Evolutionary conservation across 1,140 invertebrate species (phyloP).

Genomic region (Antheraea pernyi): DNA sequence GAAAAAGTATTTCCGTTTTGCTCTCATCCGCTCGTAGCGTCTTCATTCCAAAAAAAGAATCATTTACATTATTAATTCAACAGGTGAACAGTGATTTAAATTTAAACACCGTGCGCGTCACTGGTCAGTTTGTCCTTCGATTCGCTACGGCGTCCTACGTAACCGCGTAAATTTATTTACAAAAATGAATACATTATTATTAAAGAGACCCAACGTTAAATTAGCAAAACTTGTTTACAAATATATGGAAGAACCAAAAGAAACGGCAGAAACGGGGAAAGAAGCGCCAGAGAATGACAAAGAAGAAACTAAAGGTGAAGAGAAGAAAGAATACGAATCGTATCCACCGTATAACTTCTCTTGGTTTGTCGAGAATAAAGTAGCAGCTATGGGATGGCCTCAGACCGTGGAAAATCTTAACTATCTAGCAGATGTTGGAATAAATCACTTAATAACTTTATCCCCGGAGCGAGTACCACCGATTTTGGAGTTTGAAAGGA

Average conservation of each 20-base stretch:
- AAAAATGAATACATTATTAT: conserved; percentile 47
- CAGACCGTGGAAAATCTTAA: conserved; percentile 79
- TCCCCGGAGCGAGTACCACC: conserved; percentile 83
- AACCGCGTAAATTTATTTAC: conserved; percentile 3
- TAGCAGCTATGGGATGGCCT: conserved; percentile 80
- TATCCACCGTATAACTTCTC: conserved; percentile 71
- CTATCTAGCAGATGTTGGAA: conserved; percentile 80
- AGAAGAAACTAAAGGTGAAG: conserved; percentile 20
- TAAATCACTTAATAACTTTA: conserved; percentile 80
- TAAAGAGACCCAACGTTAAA: conserved; percentile 59
- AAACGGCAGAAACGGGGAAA: not conserved
- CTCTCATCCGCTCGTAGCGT: no score
- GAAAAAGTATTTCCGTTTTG: no score
- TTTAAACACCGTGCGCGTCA: not conserved
- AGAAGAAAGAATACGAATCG: conserved; percentile 41
- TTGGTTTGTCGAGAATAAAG: conserved; percentile 68
- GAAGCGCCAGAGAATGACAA: conserved; percentile 8
- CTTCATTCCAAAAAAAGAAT: no score
- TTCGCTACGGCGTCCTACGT: not conserved
- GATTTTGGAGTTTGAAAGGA: conserved; percentile 65
- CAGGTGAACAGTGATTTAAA: not conserved
- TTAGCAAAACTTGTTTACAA: conserved; percentile 69
- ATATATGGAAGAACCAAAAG: conserved; percentile 44
- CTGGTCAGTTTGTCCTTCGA: conserved; percentile 5
- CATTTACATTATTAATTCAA: no score